Evolutionary conservation across 2,888 invertebrate genomes (phyloP).

Genomic region (Troides oblongomaculatus): DNA sequence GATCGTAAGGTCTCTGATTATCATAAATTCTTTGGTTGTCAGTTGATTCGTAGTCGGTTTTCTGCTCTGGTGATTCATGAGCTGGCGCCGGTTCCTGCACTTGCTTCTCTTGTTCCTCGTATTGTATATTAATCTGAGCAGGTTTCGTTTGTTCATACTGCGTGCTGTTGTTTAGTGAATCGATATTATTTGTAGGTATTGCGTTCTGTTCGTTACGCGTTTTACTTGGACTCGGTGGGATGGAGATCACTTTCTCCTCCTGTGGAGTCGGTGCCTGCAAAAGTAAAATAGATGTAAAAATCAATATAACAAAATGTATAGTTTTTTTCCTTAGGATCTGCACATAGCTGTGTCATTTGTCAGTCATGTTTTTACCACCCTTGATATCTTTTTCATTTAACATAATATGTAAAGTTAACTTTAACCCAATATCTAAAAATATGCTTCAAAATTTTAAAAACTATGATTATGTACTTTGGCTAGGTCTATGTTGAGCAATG

Average conservation of each 20-base stretch:
- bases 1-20: slow-evolving; percentile 21
- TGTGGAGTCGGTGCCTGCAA: slow-evolving; percentile 32
- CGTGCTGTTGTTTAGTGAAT: neutral
- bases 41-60: slow-evolving; percentile 3
- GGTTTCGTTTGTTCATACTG: neutral
- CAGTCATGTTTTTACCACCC: too few species aligned
- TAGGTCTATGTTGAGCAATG: too few species aligned
- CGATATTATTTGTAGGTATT: slow-evolving; percentile 1
- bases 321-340: too few species aligned
- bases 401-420: too few species aligned
- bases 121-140: neutral
- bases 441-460: too few species aligned
- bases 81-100: neutral
- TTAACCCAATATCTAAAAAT: too few species aligned
- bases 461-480: neutral
- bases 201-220: slow-evolving; percentile 36
- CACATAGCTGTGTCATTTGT: too few species aligned
- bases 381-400: too few species aligned
- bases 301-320: too few species aligned
- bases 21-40: slow-evolving; percentile 21
- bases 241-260: slow-evolving; percentile 37
- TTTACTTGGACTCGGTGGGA: slow-evolving; percentile 45
- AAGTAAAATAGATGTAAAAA: neutral
- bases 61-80: slow-evolving; percentile 5
- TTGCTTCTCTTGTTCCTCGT: neutral